These are phyloP conservation scores for Cremastobaeus sp. DNA, from an alignment of 2,888 invertebrate species.

Conservation along the genomic window DNA sequence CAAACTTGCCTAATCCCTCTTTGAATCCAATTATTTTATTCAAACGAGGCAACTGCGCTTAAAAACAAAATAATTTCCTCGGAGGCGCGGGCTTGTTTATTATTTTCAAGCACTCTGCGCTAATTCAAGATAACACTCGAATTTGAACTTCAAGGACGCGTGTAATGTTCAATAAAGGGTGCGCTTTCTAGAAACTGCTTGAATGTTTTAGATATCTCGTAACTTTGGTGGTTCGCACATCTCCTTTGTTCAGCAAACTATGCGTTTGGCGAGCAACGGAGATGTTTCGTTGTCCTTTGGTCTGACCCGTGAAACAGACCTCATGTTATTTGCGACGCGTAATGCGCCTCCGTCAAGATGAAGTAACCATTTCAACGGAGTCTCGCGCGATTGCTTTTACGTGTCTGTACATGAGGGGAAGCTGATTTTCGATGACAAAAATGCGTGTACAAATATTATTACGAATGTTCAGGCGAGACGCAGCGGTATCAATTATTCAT, in stretches of 20 bases:
- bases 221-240: slow-evolving; percentile 32
- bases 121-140: slow-evolving; percentile 23
- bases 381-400: not conserved
- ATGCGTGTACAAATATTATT: too few species aligned
- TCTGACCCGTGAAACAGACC: slow-evolving; percentile 47
- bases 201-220: slow-evolving; percentile 30
- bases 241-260: slow-evolving; percentile 52
- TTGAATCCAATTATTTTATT: too few species aligned
- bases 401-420: too few species aligned
- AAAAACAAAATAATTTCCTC: too few species aligned
- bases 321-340: slow-evolving; percentile 53
- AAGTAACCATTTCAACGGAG: slow-evolving; percentile 50
- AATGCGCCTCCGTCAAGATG: slow-evolving; percentile 51
- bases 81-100: too few species aligned
- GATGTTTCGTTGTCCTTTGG: slow-evolving; percentile 43
- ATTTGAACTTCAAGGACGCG: slow-evolving; percentile 1
- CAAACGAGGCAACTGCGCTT: too few species aligned
- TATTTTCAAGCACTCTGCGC: too few species aligned
- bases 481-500: slow-evolving; percentile 21
- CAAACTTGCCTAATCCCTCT: too few species aligned
- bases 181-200: slow-evolving; percentile 5
- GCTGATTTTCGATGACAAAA: too few species aligned
- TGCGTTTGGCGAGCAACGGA: slow-evolving; percentile 37
- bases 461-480: too few species aligned
- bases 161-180: slow-evolving; percentile 8